Percentiles rank a stretch among this genome's conserved stretches.
phyloP scores from a whole-genome alignment of 2,888 invertebrate species.

The Hybos culiciformis region DNA sequence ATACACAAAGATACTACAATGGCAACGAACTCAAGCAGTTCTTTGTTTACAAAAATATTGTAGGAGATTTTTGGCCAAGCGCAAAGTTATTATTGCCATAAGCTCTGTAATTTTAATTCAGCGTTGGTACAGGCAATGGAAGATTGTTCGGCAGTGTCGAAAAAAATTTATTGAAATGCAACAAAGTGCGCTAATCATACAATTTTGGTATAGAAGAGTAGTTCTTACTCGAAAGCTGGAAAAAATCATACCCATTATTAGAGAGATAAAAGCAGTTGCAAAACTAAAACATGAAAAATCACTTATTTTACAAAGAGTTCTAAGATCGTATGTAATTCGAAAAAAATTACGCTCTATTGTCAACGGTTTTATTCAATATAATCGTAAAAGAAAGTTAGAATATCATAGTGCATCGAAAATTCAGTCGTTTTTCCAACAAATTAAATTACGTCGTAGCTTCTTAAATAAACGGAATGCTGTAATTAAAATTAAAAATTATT shows the following conservation, averaged over 20 bases:
- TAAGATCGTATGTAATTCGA: slow-evolving; percentile 28
- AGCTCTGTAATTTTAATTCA: slow-evolving; percentile 38
- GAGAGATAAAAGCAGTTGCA: slow-evolving; percentile 14
- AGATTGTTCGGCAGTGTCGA: slow-evolving; percentile 32
- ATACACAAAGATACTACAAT: slow-evolving; percentile 22
- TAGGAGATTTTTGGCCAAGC: slow-evolving; percentile 35
- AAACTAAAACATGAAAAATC: slow-evolving; percentile 20
- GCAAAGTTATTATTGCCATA: slow-evolving; percentile 28
- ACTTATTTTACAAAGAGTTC: slow-evolving; percentile 14
- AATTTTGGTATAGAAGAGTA: slow-evolving; percentile 37
- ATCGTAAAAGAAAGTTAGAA: slow-evolving; percentile 12
- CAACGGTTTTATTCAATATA: slow-evolving; percentile 11
- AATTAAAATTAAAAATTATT: slow-evolving; percentile 33
- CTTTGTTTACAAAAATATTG: slow-evolving; percentile 38
- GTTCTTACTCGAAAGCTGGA: slow-evolving; percentile 23
- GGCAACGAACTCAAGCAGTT: slow-evolving; percentile 28
- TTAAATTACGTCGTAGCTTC: slow-evolving; percentile 21
- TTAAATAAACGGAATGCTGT: slow-evolving; percentile 20
- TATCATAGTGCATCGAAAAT: slow-evolving; percentile 21
- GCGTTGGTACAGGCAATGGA: slow-evolving; percentile 37
- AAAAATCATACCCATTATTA: slow-evolving; percentile 18
- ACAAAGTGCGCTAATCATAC: slow-evolving; percentile 36
- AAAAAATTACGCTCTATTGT: slow-evolving; percentile 31
- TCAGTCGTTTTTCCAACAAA: slow-evolving; percentile 30
- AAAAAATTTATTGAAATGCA: slow-evolving; percentile 32